These are phyloP conservation scores for Brevipalpus yothersi DNA, from an alignment of 1,140 invertebrate genomes.

Conservation along the genomic window DNA sequence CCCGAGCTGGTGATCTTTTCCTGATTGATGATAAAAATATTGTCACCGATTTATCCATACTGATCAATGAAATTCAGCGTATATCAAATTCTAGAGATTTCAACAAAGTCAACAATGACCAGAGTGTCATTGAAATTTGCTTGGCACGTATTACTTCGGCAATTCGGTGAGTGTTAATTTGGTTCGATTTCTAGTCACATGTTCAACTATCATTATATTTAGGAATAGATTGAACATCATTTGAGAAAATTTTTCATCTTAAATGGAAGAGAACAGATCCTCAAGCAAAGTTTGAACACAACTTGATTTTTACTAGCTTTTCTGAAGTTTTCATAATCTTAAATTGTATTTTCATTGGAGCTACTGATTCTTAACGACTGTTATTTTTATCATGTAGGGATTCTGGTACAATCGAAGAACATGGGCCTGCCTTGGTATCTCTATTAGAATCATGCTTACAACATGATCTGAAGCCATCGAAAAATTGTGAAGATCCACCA, in stretches of 20 bases:
- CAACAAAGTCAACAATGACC: constrained; percentile 59
- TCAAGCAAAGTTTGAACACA: no score
- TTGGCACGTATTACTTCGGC: constrained; percentile 63
- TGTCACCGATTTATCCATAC: constrained; percentile 55
- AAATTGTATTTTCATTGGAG: not conserved
- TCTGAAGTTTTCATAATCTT: not conserved
- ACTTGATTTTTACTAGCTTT: no score
- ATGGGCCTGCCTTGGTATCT: constrained; percentile 50
- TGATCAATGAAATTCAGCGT: constrained; percentile 45
- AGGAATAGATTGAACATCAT: not conserved
- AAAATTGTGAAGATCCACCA: constrained; percentile 55
- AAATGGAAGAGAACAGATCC: no score
- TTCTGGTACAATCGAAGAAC: constrained; percentile 57
- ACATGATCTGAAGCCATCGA: constrained; percentile 56
- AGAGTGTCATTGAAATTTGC: constrained; percentile 77
- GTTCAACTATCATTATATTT: not conserved
- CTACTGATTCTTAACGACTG: not conserved
- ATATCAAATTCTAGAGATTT: constrained; percentile 56
- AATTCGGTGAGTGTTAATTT: constrained; percentile 29
- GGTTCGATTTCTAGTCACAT: not conserved
- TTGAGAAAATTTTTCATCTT: no score
- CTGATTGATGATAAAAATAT: constrained; percentile 58
- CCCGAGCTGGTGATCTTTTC: constrained; percentile 64
- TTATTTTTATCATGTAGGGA: constrained; percentile 31
- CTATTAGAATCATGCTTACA: constrained; percentile 61